Conservation (phyloP, 2,113 vertebrate species). For the Falcunculus frontatus region DNA sequence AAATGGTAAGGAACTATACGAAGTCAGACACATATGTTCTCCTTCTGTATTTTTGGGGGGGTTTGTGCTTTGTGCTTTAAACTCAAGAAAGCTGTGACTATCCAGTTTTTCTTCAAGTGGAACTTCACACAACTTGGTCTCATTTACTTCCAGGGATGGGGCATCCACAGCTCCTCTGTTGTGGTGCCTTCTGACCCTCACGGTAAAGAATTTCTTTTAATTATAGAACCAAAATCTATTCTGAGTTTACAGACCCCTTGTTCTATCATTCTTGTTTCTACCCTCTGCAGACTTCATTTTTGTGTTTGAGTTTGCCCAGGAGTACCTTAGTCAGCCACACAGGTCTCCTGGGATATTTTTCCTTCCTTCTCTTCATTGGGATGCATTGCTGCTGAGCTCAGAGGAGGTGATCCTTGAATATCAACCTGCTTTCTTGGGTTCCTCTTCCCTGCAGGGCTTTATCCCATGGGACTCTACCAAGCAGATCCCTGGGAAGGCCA, state of each 20-base stretch:
- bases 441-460: background rate
- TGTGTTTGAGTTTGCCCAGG: background rate
- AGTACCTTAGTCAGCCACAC: background rate
- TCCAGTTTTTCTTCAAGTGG: background rate
- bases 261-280: background rate
- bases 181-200: background rate
- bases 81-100: background rate
- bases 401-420: background rate
- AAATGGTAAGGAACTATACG: background rate
- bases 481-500: background rate
- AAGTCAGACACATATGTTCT: background rate
- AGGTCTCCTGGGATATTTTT: background rate
- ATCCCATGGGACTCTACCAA: background rate
- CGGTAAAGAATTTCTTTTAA: background rate
- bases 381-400: background rate
- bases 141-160: background rate
- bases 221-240: background rate
- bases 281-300: background rate
- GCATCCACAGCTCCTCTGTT: background rate
- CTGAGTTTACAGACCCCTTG: background rate
- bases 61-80: background rate
- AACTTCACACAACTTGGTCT: background rate
- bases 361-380: no score
- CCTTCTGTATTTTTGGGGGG: background rate
- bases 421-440: background rate